Evolutionary conservation across 2,113 vertebrate species (phyloP).

Genomic region (Chlorodrepanis virens): DNA sequence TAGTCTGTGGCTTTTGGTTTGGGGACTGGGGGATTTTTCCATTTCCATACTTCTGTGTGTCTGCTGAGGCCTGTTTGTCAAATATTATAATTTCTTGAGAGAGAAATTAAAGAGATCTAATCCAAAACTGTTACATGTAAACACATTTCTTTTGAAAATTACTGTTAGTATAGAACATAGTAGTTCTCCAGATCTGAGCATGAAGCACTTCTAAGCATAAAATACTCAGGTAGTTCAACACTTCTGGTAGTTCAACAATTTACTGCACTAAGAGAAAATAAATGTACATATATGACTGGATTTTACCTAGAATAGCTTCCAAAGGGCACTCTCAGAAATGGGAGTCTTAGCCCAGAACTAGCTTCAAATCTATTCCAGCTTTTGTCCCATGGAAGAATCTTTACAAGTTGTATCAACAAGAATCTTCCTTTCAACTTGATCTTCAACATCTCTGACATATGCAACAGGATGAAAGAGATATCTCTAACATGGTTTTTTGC

Average conservation of each 20-base stretch:
- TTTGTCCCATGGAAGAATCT: neutral
- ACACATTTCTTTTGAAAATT: neutral
- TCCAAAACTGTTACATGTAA: neutral
- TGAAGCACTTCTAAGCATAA: neutral
- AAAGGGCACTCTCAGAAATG: neutral
- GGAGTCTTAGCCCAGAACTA: neutral
- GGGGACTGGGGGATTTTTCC: neutral
- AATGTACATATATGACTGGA: neutral
- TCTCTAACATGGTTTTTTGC: neutral
- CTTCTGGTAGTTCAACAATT: neutral
- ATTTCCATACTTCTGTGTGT: neutral
- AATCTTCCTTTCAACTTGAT: neutral
- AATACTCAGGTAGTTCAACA: neutral
- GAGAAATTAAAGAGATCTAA: neutral
- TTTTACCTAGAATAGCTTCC: neutral
- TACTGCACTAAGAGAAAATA: neutral
- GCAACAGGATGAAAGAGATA: neutral
- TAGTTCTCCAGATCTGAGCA: neutral
- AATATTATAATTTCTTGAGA: neutral
- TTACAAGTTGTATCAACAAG: neutral
- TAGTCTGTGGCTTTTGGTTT: neutral
- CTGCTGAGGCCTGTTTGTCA: neutral
- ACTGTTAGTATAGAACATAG: neutral
- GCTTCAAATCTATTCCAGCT: neutral
- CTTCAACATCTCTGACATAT: neutral